Conservation (phyloP, 2,888 invertebrate species). For the Gortyna flavago region DNA sequence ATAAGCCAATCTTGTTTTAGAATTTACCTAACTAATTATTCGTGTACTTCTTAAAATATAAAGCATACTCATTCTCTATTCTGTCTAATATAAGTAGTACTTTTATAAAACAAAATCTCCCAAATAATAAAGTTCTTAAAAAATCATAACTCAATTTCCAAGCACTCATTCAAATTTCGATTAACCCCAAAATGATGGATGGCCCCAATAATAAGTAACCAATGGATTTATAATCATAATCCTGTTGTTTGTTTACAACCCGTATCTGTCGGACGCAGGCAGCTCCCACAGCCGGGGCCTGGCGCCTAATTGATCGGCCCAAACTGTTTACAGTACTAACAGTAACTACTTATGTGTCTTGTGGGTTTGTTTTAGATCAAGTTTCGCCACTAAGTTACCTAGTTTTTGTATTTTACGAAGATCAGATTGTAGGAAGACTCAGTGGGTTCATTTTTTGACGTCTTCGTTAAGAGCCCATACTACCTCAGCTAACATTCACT, state of each 20-base stretch:
- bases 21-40: background rate
- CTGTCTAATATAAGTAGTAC: background rate
- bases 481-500: too few relatives aligned
- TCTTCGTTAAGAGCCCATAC: too few relatives aligned
- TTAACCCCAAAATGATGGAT: slow-evolving; percentile 77
- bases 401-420: slow-evolving; percentile 23
- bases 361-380: slow-evolving; percentile 37
- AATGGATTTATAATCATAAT: slow-evolving; percentile 78
- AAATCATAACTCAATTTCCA: slow-evolving; percentile 25
- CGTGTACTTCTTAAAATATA: background rate
- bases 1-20: too few relatives aligned
- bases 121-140: slow-evolving; percentile 10
- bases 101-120: background rate
- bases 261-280: slow-evolving; percentile 73
- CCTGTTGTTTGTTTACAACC: slow-evolving; percentile 79
- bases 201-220: slow-evolving; percentile 72
- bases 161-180: slow-evolving; percentile 62
- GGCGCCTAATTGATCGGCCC: slow-evolving; percentile 75
- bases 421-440: background rate
- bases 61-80: background rate
- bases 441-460: background rate
- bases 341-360: slow-evolving; percentile 39
- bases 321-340: slow-evolving; percentile 58
- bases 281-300: slow-evolving; percentile 65
- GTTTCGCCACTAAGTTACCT: slow-evolving; percentile 28